phyloP scores from a whole-genome alignment of 2,888 invertebrate species.

The Dione vanillae region DNA sequence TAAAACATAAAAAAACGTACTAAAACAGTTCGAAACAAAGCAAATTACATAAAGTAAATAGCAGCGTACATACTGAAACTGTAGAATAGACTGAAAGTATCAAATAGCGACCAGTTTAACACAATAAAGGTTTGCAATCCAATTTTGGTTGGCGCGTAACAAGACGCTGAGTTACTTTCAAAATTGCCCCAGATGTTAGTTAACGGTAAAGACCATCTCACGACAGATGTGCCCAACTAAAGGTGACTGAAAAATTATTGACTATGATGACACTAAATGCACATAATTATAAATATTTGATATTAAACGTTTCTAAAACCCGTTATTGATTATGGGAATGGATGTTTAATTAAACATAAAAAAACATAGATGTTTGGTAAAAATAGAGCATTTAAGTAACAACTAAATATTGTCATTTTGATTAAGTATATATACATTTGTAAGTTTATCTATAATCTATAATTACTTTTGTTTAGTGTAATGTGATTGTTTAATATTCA shows the following conservation, averaged over 20 bases:
- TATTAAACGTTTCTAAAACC: too few species aligned
- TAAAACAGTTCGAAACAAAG: not conserved
- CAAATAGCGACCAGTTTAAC: slow-evolving; percentile 42
- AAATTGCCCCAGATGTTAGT: slow-evolving; percentile 81
- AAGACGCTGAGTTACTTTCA: slow-evolving; percentile 71
- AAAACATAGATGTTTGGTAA: too few species aligned
- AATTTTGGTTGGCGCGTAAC: slow-evolving; percentile 62
- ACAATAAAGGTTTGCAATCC: slow-evolving; percentile 70
- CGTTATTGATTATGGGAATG: too few species aligned
- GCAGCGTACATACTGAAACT: slow-evolving; percentile 34
- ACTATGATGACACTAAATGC: not conserved
- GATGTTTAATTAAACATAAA: too few species aligned
- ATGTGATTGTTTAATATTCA: too few species aligned
- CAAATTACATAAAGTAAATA: slow-evolving; percentile 11
- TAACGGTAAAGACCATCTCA: slow-evolving; percentile 76
- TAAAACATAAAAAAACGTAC: not conserved
- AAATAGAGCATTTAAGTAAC: too few species aligned
- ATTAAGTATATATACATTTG: too few species aligned
- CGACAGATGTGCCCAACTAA: slow-evolving; percentile 66
- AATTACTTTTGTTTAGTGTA: too few species aligned
- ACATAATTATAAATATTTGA: too few species aligned
- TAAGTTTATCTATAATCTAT: too few species aligned
- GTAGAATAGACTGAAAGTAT: slow-evolving; percentile 40
- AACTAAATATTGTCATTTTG: too few species aligned
- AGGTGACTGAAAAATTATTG: slow-evolving; percentile 20